These are phyloP conservation scores for Aurelia sp. DNA, from an alignment of 30 jellyfish, hydroid and myxozoan species.

Conservation along the genomic window DNA sequence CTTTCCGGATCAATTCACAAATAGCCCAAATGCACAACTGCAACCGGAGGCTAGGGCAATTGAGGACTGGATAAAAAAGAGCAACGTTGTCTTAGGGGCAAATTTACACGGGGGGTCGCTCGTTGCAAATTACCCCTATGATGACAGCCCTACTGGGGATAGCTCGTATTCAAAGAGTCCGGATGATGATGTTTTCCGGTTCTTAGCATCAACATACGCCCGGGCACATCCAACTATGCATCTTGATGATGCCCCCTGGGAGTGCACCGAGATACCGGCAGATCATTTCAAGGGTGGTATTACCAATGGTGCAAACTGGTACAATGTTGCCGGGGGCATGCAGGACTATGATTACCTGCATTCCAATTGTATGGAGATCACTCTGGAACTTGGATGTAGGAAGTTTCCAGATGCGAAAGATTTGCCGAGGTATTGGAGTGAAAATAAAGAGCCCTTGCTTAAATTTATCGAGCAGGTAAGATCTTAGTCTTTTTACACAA, in stretches of 20 bases:
- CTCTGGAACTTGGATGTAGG: constrained; percentile 96
- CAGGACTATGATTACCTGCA: constrained; percentile 92
- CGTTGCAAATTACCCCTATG: constrained; percentile 97
- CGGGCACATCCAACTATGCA: constrained; percentile 95
- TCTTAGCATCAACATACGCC: constrained; percentile 86
- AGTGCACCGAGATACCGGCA: constrained; percentile 93
- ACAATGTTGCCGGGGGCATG: constrained; percentile 99
- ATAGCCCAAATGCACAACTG: constrained; percentile 48
- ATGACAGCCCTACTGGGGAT: constrained; percentile 76
- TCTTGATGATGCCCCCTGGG: constrained; percentile 96
- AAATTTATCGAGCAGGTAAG: constrained; percentile 92
- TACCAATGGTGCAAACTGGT: constrained; percentile 98
- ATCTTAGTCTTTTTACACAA: not conserved
- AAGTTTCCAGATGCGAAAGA: constrained; percentile 93
- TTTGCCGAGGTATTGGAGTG: constrained; percentile 91
- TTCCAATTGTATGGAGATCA: constrained; percentile 89
- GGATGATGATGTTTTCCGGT: constrained; percentile 90
- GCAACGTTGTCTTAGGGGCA: constrained; percentile 90
- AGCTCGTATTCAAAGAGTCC: constrained; percentile 80
- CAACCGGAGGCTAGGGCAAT: constrained; percentile 91
- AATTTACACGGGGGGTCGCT: constrained; percentile 98
- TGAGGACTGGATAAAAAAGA: constrained; percentile 76
- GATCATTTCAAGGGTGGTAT: constrained; percentile 95
- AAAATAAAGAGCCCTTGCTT: constrained; percentile 82
- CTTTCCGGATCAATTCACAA: constrained; percentile 93